phyloP scores from a whole-genome alignment of 2,888 invertebrate species.

The Belgica antarctica region DNA sequence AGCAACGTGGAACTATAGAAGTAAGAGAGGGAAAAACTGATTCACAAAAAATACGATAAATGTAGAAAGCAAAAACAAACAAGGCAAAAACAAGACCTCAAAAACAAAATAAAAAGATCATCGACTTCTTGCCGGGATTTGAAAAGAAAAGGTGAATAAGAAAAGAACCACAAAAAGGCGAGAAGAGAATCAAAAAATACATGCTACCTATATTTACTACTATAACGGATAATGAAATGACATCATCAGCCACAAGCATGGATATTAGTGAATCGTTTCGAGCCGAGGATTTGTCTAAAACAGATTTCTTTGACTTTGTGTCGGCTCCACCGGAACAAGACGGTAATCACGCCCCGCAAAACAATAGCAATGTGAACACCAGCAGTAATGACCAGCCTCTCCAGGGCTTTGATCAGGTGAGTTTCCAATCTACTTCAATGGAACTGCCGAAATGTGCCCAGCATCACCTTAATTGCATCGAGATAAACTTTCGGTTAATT shows the following conservation, averaged over 20 bases:
- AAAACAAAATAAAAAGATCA: slow-evolving; percentile 28
- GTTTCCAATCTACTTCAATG: too few relatives aligned
- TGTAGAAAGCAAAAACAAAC: neutral
- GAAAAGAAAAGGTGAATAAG: neutral
- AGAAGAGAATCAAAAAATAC: slow-evolving; percentile 11
- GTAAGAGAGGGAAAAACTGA: too few relatives aligned
- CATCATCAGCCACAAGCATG: slow-evolving; percentile 60
- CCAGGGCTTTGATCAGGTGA: slow-evolving; percentile 55
- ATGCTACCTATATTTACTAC: slow-evolving; percentile 6
- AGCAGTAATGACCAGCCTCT: slow-evolving; percentile 48
- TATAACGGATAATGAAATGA: slow-evolving; percentile 42
- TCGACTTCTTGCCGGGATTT: slow-evolving; percentile 19
- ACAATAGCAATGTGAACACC: neutral
- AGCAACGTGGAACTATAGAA: too few relatives aligned
- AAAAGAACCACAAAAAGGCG: slow-evolving; percentile 14
- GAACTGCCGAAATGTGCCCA: too few relatives aligned
- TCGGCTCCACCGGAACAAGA: slow-evolving; percentile 61
- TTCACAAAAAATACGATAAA: neutral
- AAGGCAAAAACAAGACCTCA: too few relatives aligned
- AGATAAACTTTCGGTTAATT: too few relatives aligned
- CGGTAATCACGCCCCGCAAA: slow-evolving; percentile 16
- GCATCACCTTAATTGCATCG: too few relatives aligned
- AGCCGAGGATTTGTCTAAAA: slow-evolving; percentile 79
- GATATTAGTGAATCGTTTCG: slow-evolving; percentile 78
- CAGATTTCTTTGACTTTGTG: slow-evolving; percentile 87